These are phyloP conservation scores for Esox niger DNA, from an alignment of 2,113 vertebrate genomes.

Conservation along the genomic window DNA sequence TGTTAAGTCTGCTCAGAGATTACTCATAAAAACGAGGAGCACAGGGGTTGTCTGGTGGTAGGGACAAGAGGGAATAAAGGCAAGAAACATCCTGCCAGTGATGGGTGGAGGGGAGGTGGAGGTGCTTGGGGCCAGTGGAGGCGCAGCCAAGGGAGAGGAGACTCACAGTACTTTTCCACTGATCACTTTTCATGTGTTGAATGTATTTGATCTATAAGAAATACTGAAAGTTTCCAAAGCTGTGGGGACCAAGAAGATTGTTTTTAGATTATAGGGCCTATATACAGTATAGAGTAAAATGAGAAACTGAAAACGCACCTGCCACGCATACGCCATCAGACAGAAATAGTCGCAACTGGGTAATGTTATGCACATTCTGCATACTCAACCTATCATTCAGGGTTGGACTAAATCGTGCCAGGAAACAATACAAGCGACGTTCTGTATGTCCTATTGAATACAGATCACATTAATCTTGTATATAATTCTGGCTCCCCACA, in stretches of 20 bases:
- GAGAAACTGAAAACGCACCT: too few relatives aligned
- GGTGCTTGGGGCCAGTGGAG: background rate
- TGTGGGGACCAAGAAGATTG: background rate
- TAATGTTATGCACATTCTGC: conserved; percentile 5
- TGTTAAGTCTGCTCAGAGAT: background rate
- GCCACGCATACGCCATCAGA: background rate
- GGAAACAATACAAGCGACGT: conserved; percentile 4
- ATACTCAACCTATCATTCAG: background rate
- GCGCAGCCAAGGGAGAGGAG: background rate
- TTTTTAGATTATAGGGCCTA: background rate
- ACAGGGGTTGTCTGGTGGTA: background rate
- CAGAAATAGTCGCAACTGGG: background rate
- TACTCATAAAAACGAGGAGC: too few relatives aligned
- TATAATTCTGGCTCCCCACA: background rate
- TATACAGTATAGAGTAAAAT: background rate
- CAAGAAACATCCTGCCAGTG: too few relatives aligned
- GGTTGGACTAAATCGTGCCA: conserved; percentile 11
- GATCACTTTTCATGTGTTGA: too few relatives aligned
- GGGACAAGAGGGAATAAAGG: background rate
- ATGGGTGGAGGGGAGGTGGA: background rate
- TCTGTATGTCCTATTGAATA: conserved; percentile 15
- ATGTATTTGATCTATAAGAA: too few relatives aligned
- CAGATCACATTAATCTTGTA: background rate
- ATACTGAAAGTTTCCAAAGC: too few relatives aligned
- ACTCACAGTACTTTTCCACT: too few relatives aligned